Conservation (phyloP, 2,888 invertebrate species). For the Geotrupes spiniger region DNA sequence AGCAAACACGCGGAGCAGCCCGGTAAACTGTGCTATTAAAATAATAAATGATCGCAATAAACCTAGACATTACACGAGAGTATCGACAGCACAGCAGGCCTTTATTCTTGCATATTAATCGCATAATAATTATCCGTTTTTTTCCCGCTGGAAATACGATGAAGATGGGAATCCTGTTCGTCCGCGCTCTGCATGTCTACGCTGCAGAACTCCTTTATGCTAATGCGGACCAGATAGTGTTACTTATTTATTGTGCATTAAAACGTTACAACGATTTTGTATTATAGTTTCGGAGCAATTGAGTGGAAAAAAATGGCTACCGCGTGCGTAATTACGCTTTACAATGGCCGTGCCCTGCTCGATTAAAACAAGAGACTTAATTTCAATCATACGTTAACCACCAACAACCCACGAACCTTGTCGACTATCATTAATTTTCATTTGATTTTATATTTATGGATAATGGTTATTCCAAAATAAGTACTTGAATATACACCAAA, state of each 20-base stretch:
- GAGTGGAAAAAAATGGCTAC: conserved; percentile 15
- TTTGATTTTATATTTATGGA: too few species aligned
- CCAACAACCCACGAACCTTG: too few species aligned
- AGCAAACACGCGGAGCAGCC: conserved; percentile 40
- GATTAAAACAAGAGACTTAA: too few species aligned
- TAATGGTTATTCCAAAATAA: too few species aligned
- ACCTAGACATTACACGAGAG: conserved; percentile 45
- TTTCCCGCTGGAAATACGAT: conserved; percentile 31
- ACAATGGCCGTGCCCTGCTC: too few species aligned
- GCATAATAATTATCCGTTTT: conserved; percentile 42
- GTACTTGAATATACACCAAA: too few species aligned
- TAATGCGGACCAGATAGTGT: conserved; percentile 35
- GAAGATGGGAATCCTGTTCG: conserved; percentile 1
- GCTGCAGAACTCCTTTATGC: conserved; percentile 32
- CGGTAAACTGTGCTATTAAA: conserved; percentile 47
- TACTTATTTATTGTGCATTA: conserved; percentile 31
- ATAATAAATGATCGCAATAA: conserved; percentile 48
- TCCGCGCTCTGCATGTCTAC: conserved; percentile 14
- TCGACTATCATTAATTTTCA: too few species aligned
- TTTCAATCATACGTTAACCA: too few species aligned
- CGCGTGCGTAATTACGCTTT: conserved; percentile 4
- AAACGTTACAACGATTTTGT: conserved; percentile 18
- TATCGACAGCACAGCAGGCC: conserved; percentile 45
- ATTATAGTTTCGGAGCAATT: conserved; percentile 16
- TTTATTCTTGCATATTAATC: conserved; percentile 46